Evolutionary conservation across 1,140 invertebrate species (phyloP).

Genomic region (Anadara kagoshimensis): DNA sequence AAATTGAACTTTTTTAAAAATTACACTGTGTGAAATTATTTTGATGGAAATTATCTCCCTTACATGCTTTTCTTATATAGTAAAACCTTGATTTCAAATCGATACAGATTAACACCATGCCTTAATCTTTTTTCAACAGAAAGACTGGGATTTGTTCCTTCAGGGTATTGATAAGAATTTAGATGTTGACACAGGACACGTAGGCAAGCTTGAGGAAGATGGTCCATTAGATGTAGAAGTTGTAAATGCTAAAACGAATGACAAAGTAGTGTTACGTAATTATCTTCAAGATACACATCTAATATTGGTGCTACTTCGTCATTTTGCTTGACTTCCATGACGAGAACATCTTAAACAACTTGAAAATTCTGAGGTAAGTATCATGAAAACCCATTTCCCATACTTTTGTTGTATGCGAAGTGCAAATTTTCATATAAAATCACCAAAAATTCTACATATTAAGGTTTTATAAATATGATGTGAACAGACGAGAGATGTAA

Average conservation of each 20-base stretch:
- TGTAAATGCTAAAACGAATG: slow-evolving; percentile 43
- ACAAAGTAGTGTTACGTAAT: slow-evolving; percentile 27
- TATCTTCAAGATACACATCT: slow-evolving; percentile 35
- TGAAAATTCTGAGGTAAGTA: slow-evolving; percentile 22
- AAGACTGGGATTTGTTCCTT: slow-evolving; percentile 58
- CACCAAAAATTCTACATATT: too few relatives aligned
- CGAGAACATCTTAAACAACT: slow-evolving; percentile 54
- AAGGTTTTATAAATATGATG: too few relatives aligned
- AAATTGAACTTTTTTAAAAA: too few relatives aligned
- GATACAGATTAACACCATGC: too few relatives aligned
- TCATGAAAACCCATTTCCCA: too few relatives aligned
- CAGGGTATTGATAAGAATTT: slow-evolving; percentile 49
- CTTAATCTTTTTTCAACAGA: slow-evolving; percentile 24
- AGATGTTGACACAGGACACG: slow-evolving; percentile 12
- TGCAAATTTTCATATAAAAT: too few relatives aligned
- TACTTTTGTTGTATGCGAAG: too few relatives aligned
- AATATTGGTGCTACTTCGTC: slow-evolving; percentile 58
- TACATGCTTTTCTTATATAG: too few relatives aligned
- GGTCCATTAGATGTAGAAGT: slow-evolving; percentile 44
- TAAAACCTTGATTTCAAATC: too few relatives aligned
- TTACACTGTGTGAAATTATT: too few relatives aligned
- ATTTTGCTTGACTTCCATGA: slow-evolving; percentile 71
- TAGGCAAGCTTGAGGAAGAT: slow-evolving; percentile 31
- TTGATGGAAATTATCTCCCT: too few relatives aligned
- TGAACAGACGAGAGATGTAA: too few relatives aligned